These are phyloP conservation scores for Cherax quadricarinatus DNA, from an alignment of 1,140 invertebrate species.

Conservation along the genomic window DNA sequence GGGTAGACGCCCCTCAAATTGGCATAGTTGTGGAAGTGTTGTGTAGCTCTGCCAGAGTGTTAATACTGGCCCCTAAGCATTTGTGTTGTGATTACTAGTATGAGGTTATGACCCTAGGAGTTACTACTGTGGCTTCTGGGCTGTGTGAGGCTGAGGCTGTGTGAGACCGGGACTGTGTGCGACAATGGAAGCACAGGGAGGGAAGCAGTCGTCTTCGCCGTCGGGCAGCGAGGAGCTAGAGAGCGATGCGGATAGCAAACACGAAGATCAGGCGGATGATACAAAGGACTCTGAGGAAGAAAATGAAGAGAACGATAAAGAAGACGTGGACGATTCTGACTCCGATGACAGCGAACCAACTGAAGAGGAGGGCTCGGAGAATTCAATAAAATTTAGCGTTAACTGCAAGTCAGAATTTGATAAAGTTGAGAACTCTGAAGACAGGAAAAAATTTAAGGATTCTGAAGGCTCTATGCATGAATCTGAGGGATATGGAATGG, in stretches of 20 bases:
- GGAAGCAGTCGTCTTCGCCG: constrained; percentile 44
- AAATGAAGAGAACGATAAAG: constrained; percentile 42
- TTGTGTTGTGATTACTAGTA: not conserved
- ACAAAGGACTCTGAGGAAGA: constrained; percentile 49
- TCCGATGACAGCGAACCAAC: constrained; percentile 36
- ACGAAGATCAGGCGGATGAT: constrained; percentile 45
- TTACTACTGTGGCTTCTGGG: not conserved
- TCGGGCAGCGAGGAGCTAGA: constrained; percentile 55
- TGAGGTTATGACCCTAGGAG: not conserved
- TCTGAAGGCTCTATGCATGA: not conserved
- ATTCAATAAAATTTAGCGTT: constrained; percentile 1
- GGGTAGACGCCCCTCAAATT: not conserved
- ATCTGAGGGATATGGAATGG: not conserved
- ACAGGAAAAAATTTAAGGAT: not conserved
- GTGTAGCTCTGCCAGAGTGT: not conserved
- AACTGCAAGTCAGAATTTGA: constrained; percentile 9
- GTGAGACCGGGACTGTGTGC: not conserved
- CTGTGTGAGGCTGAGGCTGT: not conserved
- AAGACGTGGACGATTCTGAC: constrained; percentile 33
- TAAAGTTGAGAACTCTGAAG: not conserved
- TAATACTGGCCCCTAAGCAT: not conserved
- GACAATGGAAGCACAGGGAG: constrained; percentile 38
- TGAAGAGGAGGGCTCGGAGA: constrained; percentile 32
- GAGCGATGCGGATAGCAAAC: constrained; percentile 54
- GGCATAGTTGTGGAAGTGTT: not conserved